Base-by-base conservation (phyloP, 2,113 vertebrate genomes). In the Strigops habroptila region DNA sequence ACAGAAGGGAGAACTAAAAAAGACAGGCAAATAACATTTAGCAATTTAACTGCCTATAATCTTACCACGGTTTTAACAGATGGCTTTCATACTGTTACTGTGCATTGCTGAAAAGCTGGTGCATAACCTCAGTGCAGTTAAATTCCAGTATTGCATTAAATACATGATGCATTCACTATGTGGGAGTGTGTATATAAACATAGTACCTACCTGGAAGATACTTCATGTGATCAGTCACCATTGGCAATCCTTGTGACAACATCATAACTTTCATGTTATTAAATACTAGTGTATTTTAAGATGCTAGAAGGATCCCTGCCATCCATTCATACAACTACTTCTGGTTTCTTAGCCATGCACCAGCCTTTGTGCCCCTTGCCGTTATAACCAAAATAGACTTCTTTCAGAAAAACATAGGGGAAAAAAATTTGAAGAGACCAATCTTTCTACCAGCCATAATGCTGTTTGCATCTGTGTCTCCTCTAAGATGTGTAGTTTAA, bases 1-100 rank as follows among this genome's bases (percentile, higher is more conserved):
- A 93, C 95, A 97, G 94, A 97, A 90, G 86, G 91, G 76, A 93
- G 53, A 92, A 71, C 90, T 84, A 90, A 95, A 96, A 90, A 96
- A 96, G 93, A 91, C 82, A 37, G 93, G 79, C 60, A 2, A 88
- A 94, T 79, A 96, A 73, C 90, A 92, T 90, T 95, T 91, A 94
- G 82, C 79, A 86, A 48, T 92, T 95, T 91, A 83, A 75, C 85
- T 96, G 79, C 86, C 90, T 96, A 49, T 86, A 90, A 88, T 96
- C 90, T 62, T 91, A 82, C 21, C 46, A 33, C 49, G 27, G 51
- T 57, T 93, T 86, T 90, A 95, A 93, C 93, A 97, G 82, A 96
- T 94, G 95, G 76, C 79, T 93, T 90, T 94, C 86, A 31, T 60
- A n/a, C 80, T 78, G 39, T 65, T 96, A 44, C 35, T 83, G 76